Base-by-base conservation (phyloP, 1,140 invertebrate species). In the Centruroides vittatus region DNA sequence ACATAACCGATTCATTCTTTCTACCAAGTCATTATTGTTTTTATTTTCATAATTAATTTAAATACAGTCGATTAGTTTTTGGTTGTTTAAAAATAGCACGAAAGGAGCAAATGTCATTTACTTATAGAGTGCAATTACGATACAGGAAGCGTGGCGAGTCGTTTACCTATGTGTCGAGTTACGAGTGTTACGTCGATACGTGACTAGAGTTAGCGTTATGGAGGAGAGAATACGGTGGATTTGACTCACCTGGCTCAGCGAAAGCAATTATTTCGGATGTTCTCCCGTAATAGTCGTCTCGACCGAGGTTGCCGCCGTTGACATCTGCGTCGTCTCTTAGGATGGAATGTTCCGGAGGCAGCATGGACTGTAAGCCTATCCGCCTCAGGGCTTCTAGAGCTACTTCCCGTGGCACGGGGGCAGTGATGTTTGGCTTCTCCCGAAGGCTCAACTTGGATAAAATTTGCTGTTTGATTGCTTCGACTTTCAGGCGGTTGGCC, bases 191-290 rank as follows among this genome's bases (percentile, higher is more conserved):
- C 23, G 23, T 23, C 23, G 23, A 23, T 23, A 23, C 23, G 23
- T 23, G 23, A 23, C 23, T 23, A 23, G 23, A 23, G 23, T 23
- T 47, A 50, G 9, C 55, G 36, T 57, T 41, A 34, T 4, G 9
- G 35, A 50, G 9, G 56, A 13, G 34, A n/a, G n/a, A n/a, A n/a
- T n/a, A n/a, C n/a, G n/a, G n/a, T n/a, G n/a, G n/a, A n/a, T n/a
- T 47, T 5, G 36, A 61, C 78, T 80, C 76, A 87, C 86, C 86
- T 74, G 82, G 81, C 71, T 88, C 86, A 5, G 85, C 85, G 70
- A 89, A 89, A 11, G 84, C 82, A 66, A 88, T 87, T 67, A 89
- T 86, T 73, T 88, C 86, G 35, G 84, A 84, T 5, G 86, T 87
- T 62, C 81, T 81, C 10, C 83, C 86, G 72, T 85, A 86, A 69